Percentiles rank a stretch among this genome's conserved stretches.
Conservation (phyloP, 2,797 vertebrate species). For the Centroberyx gerrardi region DNA sequence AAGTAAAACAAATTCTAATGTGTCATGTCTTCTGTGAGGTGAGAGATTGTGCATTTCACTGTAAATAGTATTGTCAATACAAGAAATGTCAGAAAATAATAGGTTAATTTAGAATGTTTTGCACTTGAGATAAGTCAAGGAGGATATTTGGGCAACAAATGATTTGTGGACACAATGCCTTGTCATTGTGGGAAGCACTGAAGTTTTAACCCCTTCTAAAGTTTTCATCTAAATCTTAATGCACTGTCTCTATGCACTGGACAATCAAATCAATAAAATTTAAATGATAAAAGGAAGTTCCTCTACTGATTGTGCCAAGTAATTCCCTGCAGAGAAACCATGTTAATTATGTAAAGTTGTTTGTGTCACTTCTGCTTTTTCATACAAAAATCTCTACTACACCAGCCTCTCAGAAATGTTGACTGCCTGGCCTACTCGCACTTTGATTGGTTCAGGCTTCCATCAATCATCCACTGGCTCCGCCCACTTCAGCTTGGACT, state of each 20-base stretch:
- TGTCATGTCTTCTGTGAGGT: slow-evolving; percentile 9
- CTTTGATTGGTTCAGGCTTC: slow-evolving; percentile 56
- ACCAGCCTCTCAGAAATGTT: background rate
- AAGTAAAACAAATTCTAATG: slow-evolving; percentile 21
- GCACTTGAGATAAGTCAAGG: slow-evolving; percentile 5
- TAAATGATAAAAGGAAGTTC: background rate
- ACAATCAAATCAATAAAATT: slow-evolving; percentile 60
- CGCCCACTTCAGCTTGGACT: slow-evolving; percentile 60
- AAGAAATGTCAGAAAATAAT: background rate
- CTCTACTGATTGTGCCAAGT: background rate
- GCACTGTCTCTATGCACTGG: slow-evolving; percentile 40
- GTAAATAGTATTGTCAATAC: slow-evolving; percentile 28
- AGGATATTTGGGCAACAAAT: slow-evolving; percentile 12
- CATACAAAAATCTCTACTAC: too few species aligned
- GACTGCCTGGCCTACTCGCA: background rate
- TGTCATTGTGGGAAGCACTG: background rate
- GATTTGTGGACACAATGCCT: background rate
- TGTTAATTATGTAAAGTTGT: too few species aligned
- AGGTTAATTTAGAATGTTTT: slow-evolving; percentile 25
- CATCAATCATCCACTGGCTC: slow-evolving; percentile 25
- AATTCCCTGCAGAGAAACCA: background rate
- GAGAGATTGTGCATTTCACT: slow-evolving; percentile 14
- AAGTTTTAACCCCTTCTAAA: slow-evolving; percentile 10
- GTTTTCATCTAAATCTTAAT: slow-evolving; percentile 10
- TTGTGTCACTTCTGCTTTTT: too few species aligned